Evolutionary conservation across 2,888 invertebrate species (phyloP).

Genomic region (Balanococcus diminutus): DNA sequence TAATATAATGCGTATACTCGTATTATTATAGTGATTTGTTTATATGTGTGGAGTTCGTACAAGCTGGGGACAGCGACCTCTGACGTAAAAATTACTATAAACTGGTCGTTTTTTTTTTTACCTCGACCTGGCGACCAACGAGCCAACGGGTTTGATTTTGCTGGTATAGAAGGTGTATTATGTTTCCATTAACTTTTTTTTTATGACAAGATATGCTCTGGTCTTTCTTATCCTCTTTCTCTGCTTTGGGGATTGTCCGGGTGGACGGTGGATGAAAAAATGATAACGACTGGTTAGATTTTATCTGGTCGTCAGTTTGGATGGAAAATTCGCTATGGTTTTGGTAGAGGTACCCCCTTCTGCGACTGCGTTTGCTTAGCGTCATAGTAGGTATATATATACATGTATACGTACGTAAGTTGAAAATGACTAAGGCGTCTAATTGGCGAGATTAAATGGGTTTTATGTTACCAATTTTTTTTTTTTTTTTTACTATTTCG

Average conservation of each 20-base stretch:
- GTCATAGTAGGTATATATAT: too few species aligned
- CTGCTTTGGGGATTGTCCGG: too few species aligned
- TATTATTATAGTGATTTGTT: conserved; percentile 15
- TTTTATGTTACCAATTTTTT: neutral
- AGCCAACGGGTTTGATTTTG: neutral
- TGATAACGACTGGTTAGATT: neutral
- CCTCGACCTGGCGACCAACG: neutral
- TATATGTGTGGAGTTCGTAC: conserved; percentile 4
- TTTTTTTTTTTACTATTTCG: too few species aligned
- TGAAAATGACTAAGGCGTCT: neutral
- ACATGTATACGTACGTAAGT: neutral
- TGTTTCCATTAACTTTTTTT: neutral
- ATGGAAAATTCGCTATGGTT: neutral
- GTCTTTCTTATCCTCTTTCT: too few species aligned
- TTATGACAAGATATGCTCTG: neutral
- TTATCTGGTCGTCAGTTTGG: neutral
- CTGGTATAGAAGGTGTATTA: neutral
- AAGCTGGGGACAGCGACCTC: conserved; percentile 33
- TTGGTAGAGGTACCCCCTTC: neutral
- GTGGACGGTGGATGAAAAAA: neutral
- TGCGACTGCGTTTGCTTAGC: too few species aligned
- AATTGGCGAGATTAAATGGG: neutral
- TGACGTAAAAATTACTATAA: conserved; percentile 40
- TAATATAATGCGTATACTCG: neutral
- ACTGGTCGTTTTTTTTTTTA: neutral